Conservation (phyloP, 2,888 invertebrate genomes). For the Eledona agricola region DNA sequence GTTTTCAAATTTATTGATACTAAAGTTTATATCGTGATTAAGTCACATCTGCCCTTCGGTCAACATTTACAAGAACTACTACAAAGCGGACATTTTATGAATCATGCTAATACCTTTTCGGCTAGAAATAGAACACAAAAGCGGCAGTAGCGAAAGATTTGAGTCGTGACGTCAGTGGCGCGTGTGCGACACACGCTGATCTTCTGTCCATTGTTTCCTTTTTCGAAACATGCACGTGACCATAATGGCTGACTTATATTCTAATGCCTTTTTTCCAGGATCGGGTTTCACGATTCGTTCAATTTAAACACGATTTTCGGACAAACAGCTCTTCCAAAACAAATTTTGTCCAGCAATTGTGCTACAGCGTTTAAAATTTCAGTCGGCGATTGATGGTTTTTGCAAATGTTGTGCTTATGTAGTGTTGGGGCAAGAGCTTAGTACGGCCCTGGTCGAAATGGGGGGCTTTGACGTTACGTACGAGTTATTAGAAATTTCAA, state of each 20-base stretch:
- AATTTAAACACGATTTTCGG: neutral
- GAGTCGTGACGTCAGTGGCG: slow-evolving; percentile 56
- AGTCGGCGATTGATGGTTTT: no score
- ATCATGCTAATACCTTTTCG: slow-evolving; percentile 55
- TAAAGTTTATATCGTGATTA: slow-evolving; percentile 14
- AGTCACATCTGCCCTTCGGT: slow-evolving; percentile 23
- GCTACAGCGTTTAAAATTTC: no score
- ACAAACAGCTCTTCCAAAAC: neutral
- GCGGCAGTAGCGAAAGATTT: slow-evolving; percentile 49
- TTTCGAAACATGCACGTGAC: slow-evolving; percentile 55
- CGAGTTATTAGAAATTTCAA: slow-evolving; percentile 46
- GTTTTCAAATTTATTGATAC: slow-evolving; percentile 17
- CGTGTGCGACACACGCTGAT: slow-evolving; percentile 53
- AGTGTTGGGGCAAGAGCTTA: neutral
- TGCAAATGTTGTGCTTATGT: slow-evolving; percentile 1
- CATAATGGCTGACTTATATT: slow-evolving; percentile 52
- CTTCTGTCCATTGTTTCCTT: slow-evolving; percentile 56
- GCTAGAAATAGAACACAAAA: slow-evolving; percentile 50
- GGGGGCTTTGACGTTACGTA: slow-evolving; percentile 37
- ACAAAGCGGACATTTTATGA: slow-evolving; percentile 47
- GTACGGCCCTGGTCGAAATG: slow-evolving; percentile 39
- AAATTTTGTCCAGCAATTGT: no score
- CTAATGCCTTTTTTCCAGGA: slow-evolving; percentile 44
- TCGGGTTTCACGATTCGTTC: slow-evolving; percentile 17
- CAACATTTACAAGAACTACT: slow-evolving; percentile 27